These are phyloP conservation scores for Palythoa caribaeorum DNA, from an alignment of 92 coral and sea anemone species.

Conservation along the genomic window DNA sequence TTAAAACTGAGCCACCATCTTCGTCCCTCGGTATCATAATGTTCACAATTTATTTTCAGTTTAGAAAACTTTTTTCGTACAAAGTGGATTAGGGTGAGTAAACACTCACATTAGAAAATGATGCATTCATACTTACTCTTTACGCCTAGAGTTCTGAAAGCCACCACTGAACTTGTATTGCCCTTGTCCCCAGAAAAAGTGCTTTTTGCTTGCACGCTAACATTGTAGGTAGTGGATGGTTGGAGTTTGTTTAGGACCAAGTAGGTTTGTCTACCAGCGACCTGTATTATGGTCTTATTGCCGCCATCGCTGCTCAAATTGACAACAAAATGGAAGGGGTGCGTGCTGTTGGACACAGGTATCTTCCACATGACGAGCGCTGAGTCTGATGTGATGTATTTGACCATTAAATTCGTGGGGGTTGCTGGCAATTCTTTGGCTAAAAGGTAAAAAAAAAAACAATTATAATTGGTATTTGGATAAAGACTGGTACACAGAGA, in stretches of 20 bases:
- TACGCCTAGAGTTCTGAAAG: neutral
- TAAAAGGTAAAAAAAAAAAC: neutral
- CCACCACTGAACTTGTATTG: neutral
- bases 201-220: neutral
- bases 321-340: neutral
- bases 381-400: neutral
- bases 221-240: neutral
- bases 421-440: neutral
- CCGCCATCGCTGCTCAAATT: neutral
- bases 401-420: neutral
- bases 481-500: neutral
- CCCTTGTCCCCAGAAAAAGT: neutral
- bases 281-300: neutral
- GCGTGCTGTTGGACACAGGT: neutral
- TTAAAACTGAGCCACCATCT: too few species aligned
- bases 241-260: neutral
- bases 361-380: neutral
- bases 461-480: neutral
- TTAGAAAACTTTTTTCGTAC: too few species aligned
- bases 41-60: too few species aligned
- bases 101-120: too few species aligned
- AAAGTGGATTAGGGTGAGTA: too few species aligned
- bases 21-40: too few species aligned
- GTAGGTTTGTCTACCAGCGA: neutral
- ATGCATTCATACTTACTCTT: neutral